These are phyloP conservation scores for Eupeodes corollae DNA, from an alignment of 1,140 invertebrate genomes.

Conservation along the genomic window DNA sequence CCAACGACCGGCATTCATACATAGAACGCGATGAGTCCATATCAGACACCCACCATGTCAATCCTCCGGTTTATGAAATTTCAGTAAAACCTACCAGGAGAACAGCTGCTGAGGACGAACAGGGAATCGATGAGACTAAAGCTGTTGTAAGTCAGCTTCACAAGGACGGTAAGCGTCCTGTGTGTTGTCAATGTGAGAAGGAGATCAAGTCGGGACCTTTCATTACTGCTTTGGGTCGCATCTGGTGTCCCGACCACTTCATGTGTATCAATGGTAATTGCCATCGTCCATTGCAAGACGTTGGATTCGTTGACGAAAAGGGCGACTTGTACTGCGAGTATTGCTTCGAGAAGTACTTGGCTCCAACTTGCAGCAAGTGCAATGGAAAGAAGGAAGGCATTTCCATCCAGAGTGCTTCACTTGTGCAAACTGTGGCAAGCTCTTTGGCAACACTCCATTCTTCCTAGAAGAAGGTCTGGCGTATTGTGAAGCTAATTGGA, in stretches of 20 bases:
- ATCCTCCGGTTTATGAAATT: too few relatives aligned
- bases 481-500: conserved; percentile 98
- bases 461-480: conserved; percentile 95
- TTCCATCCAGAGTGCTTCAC: conserved; percentile 97
- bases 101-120: too few relatives aligned
- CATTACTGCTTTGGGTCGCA: conserved; percentile 91
- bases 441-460: conserved; percentile 94
- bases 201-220: conserved; percentile 89
- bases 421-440: conserved; percentile 86
- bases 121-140: conserved; percentile 11
- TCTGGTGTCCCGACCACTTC: conserved; percentile 99
- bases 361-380: conserved; percentile 90
- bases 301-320: conserved; percentile 96
- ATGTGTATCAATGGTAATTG: conserved; percentile 86
- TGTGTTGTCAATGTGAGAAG: conserved; percentile 57
- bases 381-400: conserved; percentile 83
- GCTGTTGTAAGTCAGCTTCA: conserved; percentile 36
- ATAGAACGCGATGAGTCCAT: conserved; percentile 16
- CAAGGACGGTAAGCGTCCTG: conserved; percentile 46
- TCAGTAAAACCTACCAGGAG: too few relatives aligned
- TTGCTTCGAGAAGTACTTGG: conserved; percentile 93
- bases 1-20: conserved; percentile 31
- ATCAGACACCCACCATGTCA: conserved; percentile 8
- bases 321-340: conserved; percentile 93
- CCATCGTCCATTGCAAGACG: conserved; percentile 77